Percentiles rank a stretch among this genome's conserved stretches.
phyloP scores from a whole-genome alignment of 2,888 invertebrate species.

The Caenorhabditis macrosperma region DNA sequence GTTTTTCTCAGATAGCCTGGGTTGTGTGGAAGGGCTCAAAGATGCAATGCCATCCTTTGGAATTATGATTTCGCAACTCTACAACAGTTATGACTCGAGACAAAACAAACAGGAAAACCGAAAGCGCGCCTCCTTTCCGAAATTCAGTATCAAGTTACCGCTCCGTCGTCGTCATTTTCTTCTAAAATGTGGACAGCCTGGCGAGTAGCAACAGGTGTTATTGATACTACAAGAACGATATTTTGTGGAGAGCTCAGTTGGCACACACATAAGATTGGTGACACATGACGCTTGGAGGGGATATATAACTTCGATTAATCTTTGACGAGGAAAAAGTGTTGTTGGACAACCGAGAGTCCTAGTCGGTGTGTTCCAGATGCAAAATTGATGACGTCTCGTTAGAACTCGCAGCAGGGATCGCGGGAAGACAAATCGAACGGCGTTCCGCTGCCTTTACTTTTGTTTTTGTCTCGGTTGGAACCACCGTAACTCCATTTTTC shows the following conservation, averaged over 20 bases:
- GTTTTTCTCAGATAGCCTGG: slow-evolving; percentile 18
- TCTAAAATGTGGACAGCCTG: neutral
- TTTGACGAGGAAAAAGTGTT: slow-evolving; percentile 52
- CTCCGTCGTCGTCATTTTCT: neutral
- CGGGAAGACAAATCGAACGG: neutral
- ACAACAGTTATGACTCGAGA: neutral
- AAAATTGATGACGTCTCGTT: slow-evolving; percentile 24
- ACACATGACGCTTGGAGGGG: slow-evolving; percentile 48
- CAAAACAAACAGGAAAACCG: slow-evolving; percentile 24
- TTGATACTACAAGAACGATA: slow-evolving; percentile 48
- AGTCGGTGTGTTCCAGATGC: slow-evolving; percentile 43
- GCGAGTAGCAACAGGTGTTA: slow-evolving; percentile 47
- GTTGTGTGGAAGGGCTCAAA: neutral
- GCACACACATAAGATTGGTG: slow-evolving; percentile 26
- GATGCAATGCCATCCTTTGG: neutral
- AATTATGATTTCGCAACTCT: slow-evolving; percentile 20
- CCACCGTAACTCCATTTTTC: too few species aligned
- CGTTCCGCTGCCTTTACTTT: neutral
- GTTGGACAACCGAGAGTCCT: slow-evolving; percentile 22
- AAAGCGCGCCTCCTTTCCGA: slow-evolving; percentile 9
- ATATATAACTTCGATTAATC: slow-evolving; percentile 60
- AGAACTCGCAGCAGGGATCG: neutral
- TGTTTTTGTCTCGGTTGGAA: too few species aligned
- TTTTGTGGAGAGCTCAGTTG: slow-evolving; percentile 30
- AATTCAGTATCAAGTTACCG: slow-evolving; percentile 31